Evolutionary conservation across 2,888 invertebrate species (phyloP), one percentile per base, ranked within the genome.

Genomic region (Deilephila elpenor): DNA sequence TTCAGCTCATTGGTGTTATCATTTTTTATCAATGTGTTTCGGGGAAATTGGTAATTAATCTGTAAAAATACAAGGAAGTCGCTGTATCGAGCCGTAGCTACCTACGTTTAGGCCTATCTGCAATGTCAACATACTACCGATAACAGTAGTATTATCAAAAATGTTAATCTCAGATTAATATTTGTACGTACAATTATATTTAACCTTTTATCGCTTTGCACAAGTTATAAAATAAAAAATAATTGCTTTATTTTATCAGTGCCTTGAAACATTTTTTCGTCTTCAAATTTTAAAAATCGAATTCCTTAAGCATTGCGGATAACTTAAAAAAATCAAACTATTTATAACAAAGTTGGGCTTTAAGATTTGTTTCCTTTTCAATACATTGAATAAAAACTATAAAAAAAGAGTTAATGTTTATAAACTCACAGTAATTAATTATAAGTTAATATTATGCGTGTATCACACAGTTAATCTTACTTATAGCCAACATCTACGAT

Each of bases 71-170:
- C 17, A 17, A 67, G 67, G 67, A 67, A 32, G 59, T 59, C 53
- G 53, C 19, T 51, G 8, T 44, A 14, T 67, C 44, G 67, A 20
- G 67, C 44, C n/a, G 17, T 67, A 44, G 67, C 67, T 67, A 67
- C 44, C 67, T 67, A 25, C 67, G 44, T 25, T 67, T 77, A 77
- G 77, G 74, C 77, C 75, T 77, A 77, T 77, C 76, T 74, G 59
- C 71, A 74, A 74, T 73, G 73, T 62, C 75, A 70, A 70, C 62
- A 70, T 29, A 71, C 67, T 17, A 11, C 60, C 19, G 76, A 74
- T 76, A 76, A 73, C 67, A 37, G n/a, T 29, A 67, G 62, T 74
- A 76, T 75, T 71, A 51, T 5, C 61, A 56, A 51, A 67, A 67
- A 67, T 67, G 67, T 72, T 44, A 74, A 75, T 75, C 76, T 19